Percentiles rank a stretch among this genome's conserved stretches.
These are phyloP conservation scores for Phyllostomus discolor DNA, from an alignment of 2,113 vertebrate species.

Conservation along the genomic window DNA sequence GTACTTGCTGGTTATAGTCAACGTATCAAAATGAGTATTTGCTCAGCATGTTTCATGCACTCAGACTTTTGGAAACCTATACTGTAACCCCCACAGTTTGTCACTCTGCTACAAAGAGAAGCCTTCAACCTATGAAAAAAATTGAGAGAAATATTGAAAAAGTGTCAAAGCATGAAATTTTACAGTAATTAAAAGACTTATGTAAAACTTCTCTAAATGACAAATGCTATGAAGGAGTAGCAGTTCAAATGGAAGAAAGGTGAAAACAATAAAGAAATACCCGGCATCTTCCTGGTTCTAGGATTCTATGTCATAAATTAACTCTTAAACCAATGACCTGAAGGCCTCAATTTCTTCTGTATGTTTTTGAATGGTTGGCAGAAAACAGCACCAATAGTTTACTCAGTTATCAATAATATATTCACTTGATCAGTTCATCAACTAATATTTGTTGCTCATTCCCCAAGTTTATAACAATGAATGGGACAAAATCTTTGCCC, in stretches of 20 bases:
- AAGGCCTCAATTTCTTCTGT: not conserved
- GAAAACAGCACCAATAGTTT: not conserved
- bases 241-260: not conserved
- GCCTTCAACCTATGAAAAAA: not conserved
- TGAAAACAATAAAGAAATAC: not conserved
- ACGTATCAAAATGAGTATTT: not conserved
- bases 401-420: not conserved
- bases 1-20: not conserved
- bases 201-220: not conserved
- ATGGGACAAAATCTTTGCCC: not conserved
- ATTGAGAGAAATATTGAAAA: not conserved
- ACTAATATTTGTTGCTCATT: not conserved
- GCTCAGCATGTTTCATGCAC: not conserved
- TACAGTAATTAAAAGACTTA: not conserved
- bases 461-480: not conserved
- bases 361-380: not conserved
- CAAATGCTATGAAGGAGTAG: not conserved
- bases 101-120: not conserved
- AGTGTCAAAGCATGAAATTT: not conserved
- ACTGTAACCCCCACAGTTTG: not conserved
- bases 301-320: not conserved
- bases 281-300: not conserved
- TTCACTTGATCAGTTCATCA: not conserved
- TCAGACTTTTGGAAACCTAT: conserved; percentile 26
- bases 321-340: not conserved